Percentiles rank a stretch among this genome's conserved stretches.
Evolutionary conservation across 2,113 vertebrate species (phyloP).

Genomic region (Carollia perspicillata): DNA sequence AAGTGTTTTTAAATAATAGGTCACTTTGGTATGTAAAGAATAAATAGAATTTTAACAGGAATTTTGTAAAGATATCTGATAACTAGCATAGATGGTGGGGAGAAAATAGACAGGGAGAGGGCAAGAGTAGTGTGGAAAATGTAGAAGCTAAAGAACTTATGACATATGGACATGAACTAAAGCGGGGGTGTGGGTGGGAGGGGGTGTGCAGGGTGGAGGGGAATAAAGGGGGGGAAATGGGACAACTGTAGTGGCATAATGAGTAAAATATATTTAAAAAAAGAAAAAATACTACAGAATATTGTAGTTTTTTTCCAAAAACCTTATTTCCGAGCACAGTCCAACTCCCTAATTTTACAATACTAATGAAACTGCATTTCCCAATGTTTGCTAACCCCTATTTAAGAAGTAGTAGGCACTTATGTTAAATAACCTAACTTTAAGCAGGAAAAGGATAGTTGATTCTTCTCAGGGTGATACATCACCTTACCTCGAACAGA

Average conservation of each 20-base stretch:
- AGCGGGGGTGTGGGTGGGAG: too few species aligned
- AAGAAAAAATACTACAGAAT: constrained; percentile 4
- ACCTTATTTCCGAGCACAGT: background rate
- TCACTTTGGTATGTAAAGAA: background rate
- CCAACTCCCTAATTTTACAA: constrained; percentile 6
- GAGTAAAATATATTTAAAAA: too few species aligned
- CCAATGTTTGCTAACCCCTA: background rate
- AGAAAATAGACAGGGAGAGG: too few species aligned
- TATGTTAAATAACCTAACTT: constrained; percentile 20
- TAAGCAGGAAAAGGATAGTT: background rate
- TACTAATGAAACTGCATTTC: background rate
- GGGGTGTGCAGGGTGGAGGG: too few species aligned
- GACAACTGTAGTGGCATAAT: too few species aligned
- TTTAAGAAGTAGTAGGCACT: background rate
- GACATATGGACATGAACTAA: too few species aligned
- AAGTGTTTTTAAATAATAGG: background rate
- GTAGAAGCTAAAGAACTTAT: too few species aligned
- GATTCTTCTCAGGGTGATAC: background rate
- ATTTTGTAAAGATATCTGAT: background rate
- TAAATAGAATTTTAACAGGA: background rate
- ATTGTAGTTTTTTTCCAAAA: background rate
- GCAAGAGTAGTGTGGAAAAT: too few species aligned
- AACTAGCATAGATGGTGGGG: too few species aligned
- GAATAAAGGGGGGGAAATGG: too few species aligned
- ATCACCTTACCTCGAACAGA: background rate